Base-by-base conservation (phyloP, 64 coral and sea anemone species). In the Catalaphyllia jardinei region DNA sequence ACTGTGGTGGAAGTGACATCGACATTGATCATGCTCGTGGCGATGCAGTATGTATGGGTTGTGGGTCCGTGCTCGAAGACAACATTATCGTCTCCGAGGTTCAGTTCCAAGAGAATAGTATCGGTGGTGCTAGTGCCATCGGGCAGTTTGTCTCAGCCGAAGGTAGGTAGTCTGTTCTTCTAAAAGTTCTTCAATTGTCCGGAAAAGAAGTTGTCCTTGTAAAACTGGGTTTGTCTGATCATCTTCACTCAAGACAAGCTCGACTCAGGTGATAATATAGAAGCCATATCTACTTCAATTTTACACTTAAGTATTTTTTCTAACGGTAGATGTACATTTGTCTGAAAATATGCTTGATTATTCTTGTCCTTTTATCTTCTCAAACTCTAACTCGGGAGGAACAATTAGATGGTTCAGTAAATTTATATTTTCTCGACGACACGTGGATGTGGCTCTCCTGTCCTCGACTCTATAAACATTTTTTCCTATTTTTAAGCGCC, bases 81-180 rank as follows among this genome's bases (percentile, higher is more conserved):
- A 95, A 95, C 49, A 95, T 95, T 39, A 99, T 99, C 54, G 91
- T 99, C 20, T 99, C 97, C 31, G 97, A 99, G 76, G 97, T 99
- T 17, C 91, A 93, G 38, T 99, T 99, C 88, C 97, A 99, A 55
- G 97, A 99, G 64, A 99, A 95, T 51, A 95, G 91, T 57, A 87
- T 93, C 18, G 97, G 97, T 52, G 97, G 97, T 74, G 82, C 94
- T 24, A 99, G 97, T 91, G 97, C 94, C 24, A 95, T 99, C 30
- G 97, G 97, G 11, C 97, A 99, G 19, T 99, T 99, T 65, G 97
- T 99, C 14, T 99, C 97, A 72, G 52, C 85, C 76, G 97, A 99
- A 90, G 97, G 97, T 99, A 89, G 18, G 77, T 49, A 55, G 15
- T 13, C 4, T 2, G 77, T 84, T 52, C 20, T 19, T 71, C 2